Evolutionary conservation across 2,797 vertebrate genomes (phyloP), one percentile per base, ranked within the genome.

Genomic region (Catamblyrhynchus diadema): DNA sequence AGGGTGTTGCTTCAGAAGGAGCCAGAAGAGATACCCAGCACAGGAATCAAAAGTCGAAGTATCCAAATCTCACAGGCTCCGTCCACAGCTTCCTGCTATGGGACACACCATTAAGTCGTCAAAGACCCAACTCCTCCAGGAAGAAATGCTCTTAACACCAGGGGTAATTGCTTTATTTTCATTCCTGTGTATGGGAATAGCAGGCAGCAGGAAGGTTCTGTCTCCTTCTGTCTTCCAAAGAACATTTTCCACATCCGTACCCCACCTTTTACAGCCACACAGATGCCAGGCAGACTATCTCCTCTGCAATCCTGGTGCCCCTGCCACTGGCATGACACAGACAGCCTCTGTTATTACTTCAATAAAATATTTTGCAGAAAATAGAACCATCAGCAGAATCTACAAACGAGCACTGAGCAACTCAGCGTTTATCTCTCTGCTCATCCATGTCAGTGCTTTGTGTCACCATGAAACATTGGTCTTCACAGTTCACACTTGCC

Each of bases 381-480:
- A 94, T 21, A 84, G 83, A 94, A 80, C 85, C 91, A 93, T 96
- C 96, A 95, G 95, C 93, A 96, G 85, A 96, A 95, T 93, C 92
- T 51, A 81, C 87, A 96, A 93, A 81, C 78, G 86, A 91, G 65
- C 89, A 90, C 51, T 1, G 19, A 92, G 67, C 89, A 95, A 85
- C 64, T 97, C 95, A 96, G 94, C 83, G 5, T 95, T 96, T 92
- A 96, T 94, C 81, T 54, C 56, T 90, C 91, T 90, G 70, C 88
- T 96, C 95, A 95, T 95, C 94, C 95, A 90, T 93, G 91, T 94
- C 96, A 96, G 44, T 78, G 90, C 73, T 75, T 94, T 61, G 88
- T 94, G 92, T 88, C 95, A 95, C 93, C 94, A 60, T 77, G 88
- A 96, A 97, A 88, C 85, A 93, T 71, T 81, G 71, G 86, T 86